phyloP scores from a whole-genome alignment of 2,888 invertebrate species.

The Erynnis tages region DNA sequence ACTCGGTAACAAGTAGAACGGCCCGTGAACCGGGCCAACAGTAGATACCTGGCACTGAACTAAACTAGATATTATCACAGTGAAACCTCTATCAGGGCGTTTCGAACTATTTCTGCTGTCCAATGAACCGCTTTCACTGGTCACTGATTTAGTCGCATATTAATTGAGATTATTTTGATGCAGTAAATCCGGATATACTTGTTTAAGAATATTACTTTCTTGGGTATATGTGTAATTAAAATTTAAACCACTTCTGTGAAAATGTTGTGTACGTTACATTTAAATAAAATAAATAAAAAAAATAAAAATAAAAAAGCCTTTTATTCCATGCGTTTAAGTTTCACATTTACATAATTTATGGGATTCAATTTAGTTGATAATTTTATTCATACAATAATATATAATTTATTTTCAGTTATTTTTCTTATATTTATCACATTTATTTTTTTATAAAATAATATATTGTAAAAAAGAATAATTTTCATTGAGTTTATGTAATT shows the following conservation, averaged over 20 bases:
- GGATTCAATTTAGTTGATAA: no score
- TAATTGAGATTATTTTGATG: conserved; percentile 17
- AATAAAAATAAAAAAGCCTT: no score
- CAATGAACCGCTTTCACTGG: conserved; percentile 58
- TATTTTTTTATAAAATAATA: no score
- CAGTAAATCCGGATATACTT: background rate
- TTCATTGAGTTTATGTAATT: no score
- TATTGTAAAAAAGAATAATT: no score
- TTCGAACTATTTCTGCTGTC: conserved; percentile 47
- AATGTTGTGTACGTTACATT: no score
- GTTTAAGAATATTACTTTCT: conserved; percentile 2
- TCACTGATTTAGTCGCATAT: conserved; percentile 49
- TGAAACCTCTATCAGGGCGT: conserved; percentile 63
- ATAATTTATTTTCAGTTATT: no score
- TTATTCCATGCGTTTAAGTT: no score
- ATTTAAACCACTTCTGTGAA: background rate
- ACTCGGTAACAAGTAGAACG: conserved; percentile 41
- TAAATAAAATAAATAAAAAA: no score
- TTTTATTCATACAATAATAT: no score
- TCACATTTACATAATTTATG: no score
- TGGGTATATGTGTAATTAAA: background rate
- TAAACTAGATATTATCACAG: conserved; percentile 58
- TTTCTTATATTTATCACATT: no score
- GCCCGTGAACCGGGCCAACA: conserved; percentile 56
- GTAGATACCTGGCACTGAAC: conserved; percentile 56